Evolutionary conservation across 2,113 vertebrate species (phyloP), one percentile per base, ranked within the genome.

Genomic region (Macrotus californicus): DNA sequence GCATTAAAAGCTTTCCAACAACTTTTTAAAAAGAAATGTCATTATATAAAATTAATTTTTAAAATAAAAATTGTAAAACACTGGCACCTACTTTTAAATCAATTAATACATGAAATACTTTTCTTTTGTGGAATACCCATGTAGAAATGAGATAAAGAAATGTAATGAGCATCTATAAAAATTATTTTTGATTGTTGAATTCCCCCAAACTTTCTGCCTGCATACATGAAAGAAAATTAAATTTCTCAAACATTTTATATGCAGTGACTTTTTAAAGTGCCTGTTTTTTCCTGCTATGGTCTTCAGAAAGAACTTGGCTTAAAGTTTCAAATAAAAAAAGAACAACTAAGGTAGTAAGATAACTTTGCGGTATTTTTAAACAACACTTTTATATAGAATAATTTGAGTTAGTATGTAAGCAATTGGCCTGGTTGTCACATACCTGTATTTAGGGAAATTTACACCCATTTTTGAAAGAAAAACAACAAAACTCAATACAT

Each of bases 151-250:
- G 91, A 93, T 96, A 79, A 96, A 96, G 92, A 98, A 97, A 94
- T 96, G 12, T 56, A 46, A 84, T 95, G 59, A 96, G 52, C 98
- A 97, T 98, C 97, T 98, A 98, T 97, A 98, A 97, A 97, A 93
- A 96, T 95, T 84, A 96, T 94, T 96, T 97, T 41, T 96, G 97
- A 97, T 97, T 97, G 66, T 93, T 98, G 97, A 98, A 97, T 97
- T 98, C 24, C 43, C 43, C 31, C 29, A 56, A 41, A 34, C 43
- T 76, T 94, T 96, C 96, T 96, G 94, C 97, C 94, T 95, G 91
- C 91, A 89, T 94, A 97, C 91, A 96, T 94, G 96, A 98, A 97
- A 96, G 43, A 91, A 96, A 97, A 96, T 97, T 93, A 79, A 90
- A 97, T 96, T 95, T 87, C 92, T 97, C 96, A 97, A 97, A 97